Percentiles rank a stretch among this genome's conserved stretches.
These are phyloP conservation scores for Miltochrista miniata DNA, from an alignment of 2,888 invertebrate species.

Conservation along the genomic window DNA sequence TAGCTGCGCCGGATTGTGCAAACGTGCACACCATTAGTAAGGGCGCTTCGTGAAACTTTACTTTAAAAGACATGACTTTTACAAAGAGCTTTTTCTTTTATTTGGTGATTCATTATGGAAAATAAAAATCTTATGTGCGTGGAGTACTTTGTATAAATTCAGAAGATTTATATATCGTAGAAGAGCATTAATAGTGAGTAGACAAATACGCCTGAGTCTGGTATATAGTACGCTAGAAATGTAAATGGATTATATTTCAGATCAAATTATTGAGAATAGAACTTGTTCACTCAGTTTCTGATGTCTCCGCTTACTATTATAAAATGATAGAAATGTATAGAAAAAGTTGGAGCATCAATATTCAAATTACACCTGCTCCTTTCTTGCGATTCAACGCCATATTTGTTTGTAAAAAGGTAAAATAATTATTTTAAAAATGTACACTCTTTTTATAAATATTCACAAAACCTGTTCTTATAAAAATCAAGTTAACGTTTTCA, in stretches of 20 bases:
- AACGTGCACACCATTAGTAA: constrained; percentile 36
- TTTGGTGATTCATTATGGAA: no score
- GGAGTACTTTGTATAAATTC: background rate
- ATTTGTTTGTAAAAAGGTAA: background rate
- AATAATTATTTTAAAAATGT: no score
- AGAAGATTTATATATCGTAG: background rate
- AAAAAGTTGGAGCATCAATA: no score
- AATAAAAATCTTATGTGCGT: no score
- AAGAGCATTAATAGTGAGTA: background rate
- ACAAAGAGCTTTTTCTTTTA: no score
- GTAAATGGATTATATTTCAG: no score
- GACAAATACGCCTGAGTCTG: no score
- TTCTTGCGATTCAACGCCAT: background rate
- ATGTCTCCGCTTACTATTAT: background rate
- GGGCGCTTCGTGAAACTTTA: constrained; percentile 6
- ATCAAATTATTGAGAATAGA: no score
- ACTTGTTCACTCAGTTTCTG: no score
- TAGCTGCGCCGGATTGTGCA: constrained; percentile 38
- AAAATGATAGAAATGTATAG: background rate
- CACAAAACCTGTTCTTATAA: constrained; percentile 16
- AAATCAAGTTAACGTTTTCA: constrained; percentile 28
- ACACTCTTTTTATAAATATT: no score
- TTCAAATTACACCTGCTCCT: background rate
- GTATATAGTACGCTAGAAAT: no score
- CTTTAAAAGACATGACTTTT: background rate